These are phyloP conservation scores for Oscheius sp. DNA, from an alignment of 1,140 invertebrate species.

Conservation along the genomic window DNA sequence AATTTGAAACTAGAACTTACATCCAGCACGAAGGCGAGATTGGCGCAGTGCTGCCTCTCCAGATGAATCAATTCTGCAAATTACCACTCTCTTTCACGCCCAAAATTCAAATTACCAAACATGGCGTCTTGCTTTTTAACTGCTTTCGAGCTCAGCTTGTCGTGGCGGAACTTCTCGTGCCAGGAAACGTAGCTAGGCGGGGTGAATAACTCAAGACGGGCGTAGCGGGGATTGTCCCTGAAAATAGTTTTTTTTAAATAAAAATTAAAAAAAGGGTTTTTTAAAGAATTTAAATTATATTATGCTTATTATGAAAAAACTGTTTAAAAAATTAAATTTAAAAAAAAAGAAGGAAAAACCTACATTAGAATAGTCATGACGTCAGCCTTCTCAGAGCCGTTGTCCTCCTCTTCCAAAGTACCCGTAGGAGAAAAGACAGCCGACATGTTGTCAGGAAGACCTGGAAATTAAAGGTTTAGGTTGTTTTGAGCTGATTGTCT, in stretches of 20 bases:
- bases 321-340: too few relatives aligned
- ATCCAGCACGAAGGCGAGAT: slow-evolving; percentile 26
- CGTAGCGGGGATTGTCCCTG: slow-evolving; percentile 19
- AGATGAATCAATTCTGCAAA: slow-evolving; percentile 26
- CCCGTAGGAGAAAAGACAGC: neutral
- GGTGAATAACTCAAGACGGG: neutral
- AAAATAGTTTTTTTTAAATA: too few relatives aligned
- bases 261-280: too few relatives aligned
- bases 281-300: too few relatives aligned
- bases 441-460: neutral
- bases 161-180: slow-evolving; percentile 25
- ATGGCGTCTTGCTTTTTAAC: slow-evolving; percentile 38
- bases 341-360: too few relatives aligned
- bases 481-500: too few relatives aligned
- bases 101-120: slow-evolving; percentile 11
- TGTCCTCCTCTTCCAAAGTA: neutral
- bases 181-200: slow-evolving; percentile 13
- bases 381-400: neutral
- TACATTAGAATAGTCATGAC: neutral
- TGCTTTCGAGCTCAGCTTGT: slow-evolving; percentile 12
- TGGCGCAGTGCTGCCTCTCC: slow-evolving; percentile 33
- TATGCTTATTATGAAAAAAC: too few relatives aligned
- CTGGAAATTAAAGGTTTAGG: too few relatives aligned
- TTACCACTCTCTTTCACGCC: neutral
- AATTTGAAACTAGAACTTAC: neutral